These are phyloP conservation scores for Anas platyrhynchos DNA, from an alignment of 2,113 vertebrate genomes.

Conservation along the genomic window DNA sequence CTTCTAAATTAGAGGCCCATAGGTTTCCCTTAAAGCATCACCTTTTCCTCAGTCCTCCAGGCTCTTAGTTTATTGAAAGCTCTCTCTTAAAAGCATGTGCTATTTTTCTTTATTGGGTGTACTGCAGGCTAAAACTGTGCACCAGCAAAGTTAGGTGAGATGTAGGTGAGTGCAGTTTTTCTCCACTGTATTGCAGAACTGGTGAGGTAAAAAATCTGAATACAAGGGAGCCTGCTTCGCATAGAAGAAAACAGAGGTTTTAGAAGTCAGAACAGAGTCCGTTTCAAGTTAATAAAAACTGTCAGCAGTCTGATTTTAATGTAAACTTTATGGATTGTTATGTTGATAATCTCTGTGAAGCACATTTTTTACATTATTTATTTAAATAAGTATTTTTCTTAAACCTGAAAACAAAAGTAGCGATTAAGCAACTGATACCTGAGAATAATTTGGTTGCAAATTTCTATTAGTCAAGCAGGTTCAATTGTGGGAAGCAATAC, in stretches of 20 bases:
- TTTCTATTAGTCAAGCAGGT: background rate
- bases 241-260: background rate
- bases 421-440: background rate
- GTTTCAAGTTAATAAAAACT: background rate
- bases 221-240: background rate
- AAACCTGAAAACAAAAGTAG: background rate
- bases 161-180: background rate
- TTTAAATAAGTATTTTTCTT: background rate
- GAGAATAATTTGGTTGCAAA: background rate
- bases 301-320: background rate
- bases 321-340: background rate
- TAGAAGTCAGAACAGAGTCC: background rate
- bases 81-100: background rate
- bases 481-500: background rate
- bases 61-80: background rate
- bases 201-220: background rate
- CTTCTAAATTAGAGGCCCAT: background rate
- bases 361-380: background rate
- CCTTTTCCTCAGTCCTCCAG: background rate
- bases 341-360: background rate
- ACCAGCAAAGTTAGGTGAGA: background rate
- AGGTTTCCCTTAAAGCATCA: background rate
- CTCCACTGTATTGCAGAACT: background rate
- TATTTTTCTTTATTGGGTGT: slow-evolving; percentile 1
- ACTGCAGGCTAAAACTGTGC: background rate